Evolutionary conservation across 2,113 vertebrate species (phyloP).

Genomic region (Tachysurus fulvidraco): DNA sequence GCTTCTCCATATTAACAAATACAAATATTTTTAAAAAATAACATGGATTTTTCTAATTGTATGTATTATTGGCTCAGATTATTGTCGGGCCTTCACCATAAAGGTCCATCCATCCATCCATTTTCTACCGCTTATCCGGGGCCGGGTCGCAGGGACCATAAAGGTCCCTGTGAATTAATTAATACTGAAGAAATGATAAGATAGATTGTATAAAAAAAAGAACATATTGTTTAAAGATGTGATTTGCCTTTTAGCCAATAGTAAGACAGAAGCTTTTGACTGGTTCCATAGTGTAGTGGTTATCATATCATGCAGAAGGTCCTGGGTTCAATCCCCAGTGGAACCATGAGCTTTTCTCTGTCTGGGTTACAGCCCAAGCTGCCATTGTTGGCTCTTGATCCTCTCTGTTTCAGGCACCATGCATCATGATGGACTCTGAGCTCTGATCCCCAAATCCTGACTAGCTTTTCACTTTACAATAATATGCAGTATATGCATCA

Average conservation of each 20-base stretch:
- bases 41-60: background rate
- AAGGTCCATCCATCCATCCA: no score
- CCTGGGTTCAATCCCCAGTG: constrained; percentile 99
- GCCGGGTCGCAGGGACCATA: no score
- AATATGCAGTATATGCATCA: no score
- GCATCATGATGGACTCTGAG: no score
- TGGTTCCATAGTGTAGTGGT: constrained; percentile 97
- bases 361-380: background rate
- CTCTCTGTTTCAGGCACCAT: background rate
- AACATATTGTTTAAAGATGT: background rate
- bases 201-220: background rate
- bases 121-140: no score
- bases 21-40: background rate
- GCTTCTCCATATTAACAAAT: background rate
- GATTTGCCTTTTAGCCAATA: background rate
- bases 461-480: no score
- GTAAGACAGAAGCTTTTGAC: accelerated
- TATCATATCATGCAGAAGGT: constrained; percentile 99
- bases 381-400: background rate
- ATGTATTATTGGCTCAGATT: background rate
- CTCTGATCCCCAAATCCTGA: no score
- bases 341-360: constrained; percentile 72
- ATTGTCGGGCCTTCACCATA: background rate
- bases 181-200: background rate
- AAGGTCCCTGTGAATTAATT: background rate